Evolutionary conservation across 2,888 invertebrate genomes (phyloP), one percentile per base, ranked within the genome.

Genomic region (Caenorhabditis sp.): DNA sequence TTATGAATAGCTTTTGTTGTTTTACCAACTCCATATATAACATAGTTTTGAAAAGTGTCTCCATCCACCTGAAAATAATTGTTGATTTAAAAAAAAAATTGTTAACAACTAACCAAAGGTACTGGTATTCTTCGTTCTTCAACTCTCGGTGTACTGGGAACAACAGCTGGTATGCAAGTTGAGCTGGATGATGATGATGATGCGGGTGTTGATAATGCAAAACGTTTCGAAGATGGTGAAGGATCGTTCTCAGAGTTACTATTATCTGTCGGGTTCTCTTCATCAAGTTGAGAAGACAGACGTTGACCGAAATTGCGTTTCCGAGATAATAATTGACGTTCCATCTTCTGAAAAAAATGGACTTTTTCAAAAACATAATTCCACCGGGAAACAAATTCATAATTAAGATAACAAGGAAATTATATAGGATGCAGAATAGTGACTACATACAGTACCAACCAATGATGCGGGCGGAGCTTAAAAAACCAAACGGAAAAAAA

Each of bases 1-100:
- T 49, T 49, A 62, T 78, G 73, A 36, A 79, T 51, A 1, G 78
- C 76, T 60, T 64, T 69, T 3, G 64, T 50, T 8, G 69, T 66
- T 10, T 57, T 54, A 0, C 81, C 81, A 21, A 59, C 27, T 49
- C 81, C 81, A 54, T 76, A 51, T 12, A 81, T 75, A 6, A 67
- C 58, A 54, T 54, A 72, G 6, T 51, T n/a, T 3, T 67, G 64
- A 19, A 67, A 64, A 5, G 61, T 62, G 23, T 72, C 72, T 1
- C 67, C 67, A 21, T 72, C 27, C 8, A 31, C 23, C 72, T 67
- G 8, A 58, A 64, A 21, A 43, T 31, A 51, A 3, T 1, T 21
- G 4, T 51, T 51, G 4, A n/a, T 5, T 43, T 6, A 17, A 17
- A 31, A 31, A 31, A 6, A 31, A 4, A 31, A 4, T 31, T 6